Conservation (phyloP, 2,888 invertebrate genomes). For the Orthosia gracilis region DNA sequence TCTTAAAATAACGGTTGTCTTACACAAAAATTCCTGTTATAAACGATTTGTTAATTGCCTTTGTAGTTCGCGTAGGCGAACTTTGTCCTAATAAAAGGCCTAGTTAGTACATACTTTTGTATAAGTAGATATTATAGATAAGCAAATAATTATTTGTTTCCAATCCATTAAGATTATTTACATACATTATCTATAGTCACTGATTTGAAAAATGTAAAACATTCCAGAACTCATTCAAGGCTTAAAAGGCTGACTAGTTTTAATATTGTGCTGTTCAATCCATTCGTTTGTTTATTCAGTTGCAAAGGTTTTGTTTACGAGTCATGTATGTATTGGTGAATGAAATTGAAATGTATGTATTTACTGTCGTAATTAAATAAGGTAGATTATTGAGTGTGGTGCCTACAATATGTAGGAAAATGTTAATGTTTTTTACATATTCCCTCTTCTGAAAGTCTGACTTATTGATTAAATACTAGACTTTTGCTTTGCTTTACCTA, state of each 20-base stretch:
- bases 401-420: background rate
- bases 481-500: too few species aligned
- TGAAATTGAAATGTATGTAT: background rate
- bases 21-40: constrained; percentile 19
- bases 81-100: background rate
- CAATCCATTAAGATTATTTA: constrained; percentile 12
- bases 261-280: constrained; percentile 56
- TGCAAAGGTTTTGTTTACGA: constrained; percentile 14
- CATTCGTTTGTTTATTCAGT: constrained; percentile 23
- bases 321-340: constrained; percentile 21
- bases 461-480: background rate
- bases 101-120: background rate
- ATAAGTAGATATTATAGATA: constrained; percentile 23
- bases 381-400: background rate
- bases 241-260: constrained; percentile 82
- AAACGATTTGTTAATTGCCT: constrained; percentile 9
- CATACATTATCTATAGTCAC: constrained; percentile 11
- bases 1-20: background rate
- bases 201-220: constrained; percentile 34
- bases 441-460: background rate
- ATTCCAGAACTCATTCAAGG: constrained; percentile 54
- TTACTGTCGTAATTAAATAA: background rate
- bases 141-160: constrained; percentile 19
- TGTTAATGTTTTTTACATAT: background rate
- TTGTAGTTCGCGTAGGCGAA: background rate